Conservation (phyloP, 2,888 invertebrate species). For the Dicroscelio sp. region DNA sequence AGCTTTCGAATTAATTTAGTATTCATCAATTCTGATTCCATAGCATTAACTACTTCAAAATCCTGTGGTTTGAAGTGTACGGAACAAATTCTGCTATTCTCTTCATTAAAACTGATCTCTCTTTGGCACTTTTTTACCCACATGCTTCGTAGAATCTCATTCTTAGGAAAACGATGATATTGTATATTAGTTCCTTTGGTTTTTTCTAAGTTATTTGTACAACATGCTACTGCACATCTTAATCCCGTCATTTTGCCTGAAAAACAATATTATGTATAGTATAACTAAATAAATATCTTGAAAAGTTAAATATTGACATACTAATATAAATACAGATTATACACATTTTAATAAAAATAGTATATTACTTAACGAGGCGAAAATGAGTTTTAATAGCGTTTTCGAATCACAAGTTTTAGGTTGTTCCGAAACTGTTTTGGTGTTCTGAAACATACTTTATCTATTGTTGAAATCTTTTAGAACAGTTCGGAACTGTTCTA, state of each 20-base stretch:
- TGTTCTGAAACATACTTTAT: neutral
- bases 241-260: slow-evolving; percentile 39
- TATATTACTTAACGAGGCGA: too few relatives aligned
- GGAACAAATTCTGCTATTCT: slow-evolving; percentile 48
- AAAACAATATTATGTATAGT: neutral
- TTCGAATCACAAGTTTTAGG: neutral
- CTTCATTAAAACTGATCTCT: slow-evolving; percentile 34
- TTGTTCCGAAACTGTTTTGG: neutral
- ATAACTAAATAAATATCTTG: too few relatives aligned
- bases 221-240: slow-evolving; percentile 39
- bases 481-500: too few relatives aligned
- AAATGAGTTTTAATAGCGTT: too few relatives aligned
- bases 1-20: slow-evolving; percentile 44
- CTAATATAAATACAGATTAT: too few relatives aligned
- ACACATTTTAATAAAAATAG: too few relatives aligned
- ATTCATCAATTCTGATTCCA: slow-evolving; percentile 40
- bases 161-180: slow-evolving; percentile 48
- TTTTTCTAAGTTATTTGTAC: slow-evolving; percentile 44
- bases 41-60: slow-evolving; percentile 30
- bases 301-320: too few relatives aligned
- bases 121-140: slow-evolving; percentile 41
- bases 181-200: slow-evolving; percentile 46
- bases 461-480: too few relatives aligned
- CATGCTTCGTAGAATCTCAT: slow-evolving; percentile 13
- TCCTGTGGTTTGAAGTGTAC: slow-evolving; percentile 34